Evolutionary conservation across 2,888 invertebrate genomes (phyloP).

Genomic region (Ptychoptera albimana): DNA sequence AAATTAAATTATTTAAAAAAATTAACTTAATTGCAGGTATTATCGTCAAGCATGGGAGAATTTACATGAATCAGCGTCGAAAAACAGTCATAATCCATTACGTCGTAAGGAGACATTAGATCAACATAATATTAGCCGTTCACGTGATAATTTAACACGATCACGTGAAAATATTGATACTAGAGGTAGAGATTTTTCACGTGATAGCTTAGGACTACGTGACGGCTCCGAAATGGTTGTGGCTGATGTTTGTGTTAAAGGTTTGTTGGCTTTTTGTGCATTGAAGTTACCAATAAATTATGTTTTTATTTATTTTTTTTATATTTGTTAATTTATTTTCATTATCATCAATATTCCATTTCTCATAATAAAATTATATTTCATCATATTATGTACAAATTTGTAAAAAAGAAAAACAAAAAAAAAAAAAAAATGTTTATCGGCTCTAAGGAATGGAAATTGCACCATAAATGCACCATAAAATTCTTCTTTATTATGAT

Average conservation of each 20-base stretch:
- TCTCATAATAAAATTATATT: not conserved
- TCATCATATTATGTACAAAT: too few relatives aligned
- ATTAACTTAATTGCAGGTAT: conserved; percentile 31
- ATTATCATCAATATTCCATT: not conserved
- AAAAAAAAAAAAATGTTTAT: too few relatives aligned
- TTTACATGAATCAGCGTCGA: conserved; percentile 63
- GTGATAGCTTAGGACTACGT: conserved; percentile 32
- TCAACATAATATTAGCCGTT: conserved; percentile 36
- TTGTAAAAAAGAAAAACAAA: too few relatives aligned
- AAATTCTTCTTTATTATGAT: not conserved
- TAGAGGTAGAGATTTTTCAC: conserved; percentile 24
- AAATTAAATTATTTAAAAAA: not conserved
- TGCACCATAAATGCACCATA: too few relatives aligned
- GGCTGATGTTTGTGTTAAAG: conserved; percentile 40
- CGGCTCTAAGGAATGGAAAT: too few relatives aligned
- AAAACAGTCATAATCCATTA: conserved; percentile 39
- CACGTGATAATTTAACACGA: conserved; percentile 29
- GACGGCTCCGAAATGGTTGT: conserved; percentile 66
- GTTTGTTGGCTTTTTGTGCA: conserved; percentile 11
- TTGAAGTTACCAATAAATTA: conserved; percentile 13
- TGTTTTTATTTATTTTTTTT: conserved; percentile 16
- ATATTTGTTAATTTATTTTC: not conserved
- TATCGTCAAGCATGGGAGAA: conserved; percentile 91
- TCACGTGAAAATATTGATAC: conserved; percentile 30
- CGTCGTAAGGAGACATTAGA: conserved; percentile 57